Conservation (phyloP, 2,888 invertebrate species). For the Corbicula japonica region DNA sequence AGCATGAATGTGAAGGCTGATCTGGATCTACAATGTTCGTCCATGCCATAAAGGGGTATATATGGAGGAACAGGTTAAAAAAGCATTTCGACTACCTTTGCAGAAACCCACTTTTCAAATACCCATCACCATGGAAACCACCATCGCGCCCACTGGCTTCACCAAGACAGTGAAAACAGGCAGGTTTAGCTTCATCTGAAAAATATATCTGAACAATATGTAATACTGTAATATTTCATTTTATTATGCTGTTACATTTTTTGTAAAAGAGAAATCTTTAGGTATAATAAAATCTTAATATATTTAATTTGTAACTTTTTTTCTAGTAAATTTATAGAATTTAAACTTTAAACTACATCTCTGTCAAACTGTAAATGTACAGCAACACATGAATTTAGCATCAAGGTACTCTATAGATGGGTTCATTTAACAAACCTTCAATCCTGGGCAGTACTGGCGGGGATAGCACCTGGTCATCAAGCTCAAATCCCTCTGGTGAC, state of each 20-base stretch:
- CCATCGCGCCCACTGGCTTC: constrained; percentile 5
- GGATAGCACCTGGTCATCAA: constrained; percentile 3
- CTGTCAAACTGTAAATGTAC: background rate
- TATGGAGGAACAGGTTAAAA: background rate
- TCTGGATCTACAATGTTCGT: background rate
- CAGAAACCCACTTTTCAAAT: constrained; percentile 34
- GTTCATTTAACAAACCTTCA: background rate
- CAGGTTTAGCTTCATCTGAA: constrained; percentile 21
- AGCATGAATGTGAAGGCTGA: background rate
- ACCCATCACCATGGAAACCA: constrained; percentile 27
- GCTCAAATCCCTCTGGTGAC: constrained; percentile 15
- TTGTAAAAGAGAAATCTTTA: too few relatives aligned
- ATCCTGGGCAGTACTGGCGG: background rate
- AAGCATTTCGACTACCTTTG: constrained; percentile 18
- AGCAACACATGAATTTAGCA: background rate
- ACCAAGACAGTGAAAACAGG: constrained; percentile 47
- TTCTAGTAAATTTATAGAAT: background rate
- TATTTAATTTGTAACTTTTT: background rate
- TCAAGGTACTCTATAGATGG: background rate
- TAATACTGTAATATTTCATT: too few relatives aligned
- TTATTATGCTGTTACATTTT: too few relatives aligned
- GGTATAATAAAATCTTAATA: background rate
- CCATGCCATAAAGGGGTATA: background rate
- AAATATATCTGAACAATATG: background rate
- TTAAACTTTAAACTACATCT: background rate